These are phyloP conservation scores for Caranx ignobilis DNA, from an alignment of 2,113 vertebrate species.

Conservation along the genomic window DNA sequence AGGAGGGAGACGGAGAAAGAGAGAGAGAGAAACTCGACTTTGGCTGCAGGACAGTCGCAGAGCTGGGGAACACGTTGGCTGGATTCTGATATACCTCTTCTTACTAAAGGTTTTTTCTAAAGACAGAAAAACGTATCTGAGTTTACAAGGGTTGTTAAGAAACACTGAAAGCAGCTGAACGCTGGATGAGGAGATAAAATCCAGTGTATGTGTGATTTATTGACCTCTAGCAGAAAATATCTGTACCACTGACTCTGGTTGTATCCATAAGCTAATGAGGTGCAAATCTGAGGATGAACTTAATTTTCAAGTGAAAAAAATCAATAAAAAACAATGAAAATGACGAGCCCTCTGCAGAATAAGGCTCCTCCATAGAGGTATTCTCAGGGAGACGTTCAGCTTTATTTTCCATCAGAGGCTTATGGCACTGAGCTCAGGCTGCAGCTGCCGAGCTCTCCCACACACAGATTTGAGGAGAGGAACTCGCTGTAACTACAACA, in stretches of 20 bases:
- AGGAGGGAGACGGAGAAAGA: not conserved
- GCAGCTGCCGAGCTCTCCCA: constrained; percentile 61
- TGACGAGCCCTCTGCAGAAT: not conserved
- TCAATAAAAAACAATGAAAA: not conserved
- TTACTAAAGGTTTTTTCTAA: too few species aligned
- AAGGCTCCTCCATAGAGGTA: not conserved
- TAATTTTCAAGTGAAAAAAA: not conserved
- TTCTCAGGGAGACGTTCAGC: constrained; percentile 8
- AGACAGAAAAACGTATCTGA: too few species aligned
- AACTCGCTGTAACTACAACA: constrained; percentile 42
- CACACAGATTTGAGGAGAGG: constrained; percentile 59
- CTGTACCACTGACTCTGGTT: too few species aligned
- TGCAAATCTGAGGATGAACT: too few species aligned
- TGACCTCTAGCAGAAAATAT: too few species aligned
- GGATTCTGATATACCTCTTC: not conserved
- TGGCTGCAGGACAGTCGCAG: not conserved
- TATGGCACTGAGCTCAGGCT: constrained; percentile 12
- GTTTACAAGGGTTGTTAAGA: too few species aligned
- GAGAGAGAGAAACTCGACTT: not conserved
- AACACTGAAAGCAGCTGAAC: too few species aligned
- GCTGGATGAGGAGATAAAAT: too few species aligned
- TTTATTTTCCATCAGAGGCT: constrained; percentile 41
- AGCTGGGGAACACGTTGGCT: not conserved
- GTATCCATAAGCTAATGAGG: too few species aligned
- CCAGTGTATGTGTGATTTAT: too few species aligned